Evolutionary conservation across 1,140 invertebrate species (phyloP), one percentile per base, ranked within the genome.

Genomic region (Drosophila arizonae): DNA sequence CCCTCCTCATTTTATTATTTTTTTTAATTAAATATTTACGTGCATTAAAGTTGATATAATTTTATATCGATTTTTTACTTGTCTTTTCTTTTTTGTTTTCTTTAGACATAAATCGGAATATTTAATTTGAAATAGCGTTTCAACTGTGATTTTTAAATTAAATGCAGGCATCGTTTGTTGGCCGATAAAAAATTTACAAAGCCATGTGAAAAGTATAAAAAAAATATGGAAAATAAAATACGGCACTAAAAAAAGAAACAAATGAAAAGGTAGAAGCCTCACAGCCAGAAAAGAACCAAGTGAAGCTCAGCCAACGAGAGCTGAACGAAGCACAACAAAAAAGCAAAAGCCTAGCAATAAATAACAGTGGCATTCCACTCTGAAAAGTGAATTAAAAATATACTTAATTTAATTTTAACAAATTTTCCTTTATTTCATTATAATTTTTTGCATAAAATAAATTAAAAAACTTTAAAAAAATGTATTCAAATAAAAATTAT

Each of bases 1-100:
- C 36, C 10, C 36, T 11, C 10, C 0, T 13, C 36, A 4, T 13
- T 39, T 39, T 39, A 21, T 52, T 57, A 56, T 30, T 30, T 51
- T 55, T 86, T 86, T 86, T 87, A 87, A 86, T 86, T 86, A 87
- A 86, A 86, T 87, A 81, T 72, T 73, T 72, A 73, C 69, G 52
- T 45, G 57, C 67, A 50, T 81, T 81, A 76, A 81, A 72, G 62
- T 41, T 62, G n/a, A 60, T 43, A 11, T 21, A 21, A 33, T 24
- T 48, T 70, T 77, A 64, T 55, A 72, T 79, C 68, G 54, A 72
- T 63, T 64, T 78, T 81, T 46, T 46, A 0, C 15, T 17, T 15
- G 8, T 5, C 17, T 17, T 46, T 17, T 21, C 2, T 46, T 15
- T 24, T 24, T 24, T 24, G 21, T 46, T 46, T 17, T 21, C 43